Evolutionary conservation across 2,797 vertebrate genomes (phyloP).

Genomic region (Chelon labrosus): DNA sequence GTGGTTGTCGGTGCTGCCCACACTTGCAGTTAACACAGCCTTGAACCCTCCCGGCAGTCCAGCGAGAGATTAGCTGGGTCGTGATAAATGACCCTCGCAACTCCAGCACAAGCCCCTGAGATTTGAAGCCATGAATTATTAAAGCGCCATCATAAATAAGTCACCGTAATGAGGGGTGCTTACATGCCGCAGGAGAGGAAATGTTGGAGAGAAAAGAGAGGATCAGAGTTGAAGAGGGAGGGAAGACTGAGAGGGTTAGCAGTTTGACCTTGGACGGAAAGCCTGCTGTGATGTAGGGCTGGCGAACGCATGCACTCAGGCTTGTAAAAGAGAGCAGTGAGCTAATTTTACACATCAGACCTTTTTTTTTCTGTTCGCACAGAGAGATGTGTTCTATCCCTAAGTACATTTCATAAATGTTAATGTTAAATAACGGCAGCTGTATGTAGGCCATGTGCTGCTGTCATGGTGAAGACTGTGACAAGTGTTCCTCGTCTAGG

Average conservation of each 20-base stretch:
- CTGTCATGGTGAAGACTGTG: conserved; percentile 29
- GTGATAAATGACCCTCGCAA: conserved; percentile 70
- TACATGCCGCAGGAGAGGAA: conserved; percentile 43
- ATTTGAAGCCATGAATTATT: conserved; percentile 72
- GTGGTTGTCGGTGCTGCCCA: conserved; percentile 39
- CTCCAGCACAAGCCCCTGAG: conserved; percentile 56
- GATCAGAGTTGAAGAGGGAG: conserved; percentile 24
- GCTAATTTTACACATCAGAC: conserved; percentile 33
- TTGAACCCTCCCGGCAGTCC: conserved; percentile 34
- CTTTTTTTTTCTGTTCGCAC: neutral
- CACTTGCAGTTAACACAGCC: conserved; percentile 35
- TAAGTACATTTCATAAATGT: conserved; percentile 45
- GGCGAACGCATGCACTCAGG: neutral
- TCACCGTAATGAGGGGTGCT: conserved; percentile 68
- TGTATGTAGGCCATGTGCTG: conserved; percentile 55
- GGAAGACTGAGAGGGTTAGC: conserved; percentile 44
- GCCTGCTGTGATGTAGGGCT: conserved; percentile 11
- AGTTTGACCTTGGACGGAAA: conserved; percentile 66
- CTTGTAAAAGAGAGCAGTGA: conserved; percentile 14
- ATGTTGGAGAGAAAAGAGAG: neutral
- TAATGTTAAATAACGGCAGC: conserved; percentile 38
- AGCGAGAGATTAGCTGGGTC: conserved; percentile 65
- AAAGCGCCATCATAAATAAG: conserved; percentile 75
- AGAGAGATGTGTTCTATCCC: conserved; percentile 17
- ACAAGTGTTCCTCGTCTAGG: conserved; percentile 21